Percentiles rank a stretch among this genome's conserved stretches.
Evolutionary conservation across 2,888 invertebrate genomes (phyloP).

Genomic region (Hirtodrosophila alboralis): DNA sequence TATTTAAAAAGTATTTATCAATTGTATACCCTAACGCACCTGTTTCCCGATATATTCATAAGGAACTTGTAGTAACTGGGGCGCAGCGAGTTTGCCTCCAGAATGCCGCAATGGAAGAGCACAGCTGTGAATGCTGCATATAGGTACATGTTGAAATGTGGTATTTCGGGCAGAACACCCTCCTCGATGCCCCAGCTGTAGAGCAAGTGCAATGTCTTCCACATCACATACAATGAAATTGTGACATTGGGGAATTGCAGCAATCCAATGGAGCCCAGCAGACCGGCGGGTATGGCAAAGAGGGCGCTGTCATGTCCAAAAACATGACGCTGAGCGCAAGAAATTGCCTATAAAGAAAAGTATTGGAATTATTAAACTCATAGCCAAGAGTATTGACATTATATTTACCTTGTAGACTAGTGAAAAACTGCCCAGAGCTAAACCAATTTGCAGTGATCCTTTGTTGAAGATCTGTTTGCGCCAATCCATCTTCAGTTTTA

Average conservation of each 20-base stretch:
- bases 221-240: constrained; percentile 90
- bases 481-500: constrained; percentile 85
- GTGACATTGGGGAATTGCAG: constrained; percentile 89
- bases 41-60: constrained; percentile 88
- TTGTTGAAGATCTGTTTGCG: constrained; percentile 85
- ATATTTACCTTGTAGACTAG: constrained; percentile 87
- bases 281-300: constrained; percentile 88
- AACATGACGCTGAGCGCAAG: constrained; percentile 87
- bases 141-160: constrained; percentile 87
- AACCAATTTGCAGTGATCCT: constrained; percentile 86
- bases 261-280: constrained; percentile 89
- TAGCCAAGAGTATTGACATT: too few relatives aligned
- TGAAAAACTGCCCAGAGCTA: constrained; percentile 88
- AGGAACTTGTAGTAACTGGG: constrained; percentile 93
- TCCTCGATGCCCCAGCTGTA: constrained; percentile 88
- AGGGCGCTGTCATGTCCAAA: constrained; percentile 86
- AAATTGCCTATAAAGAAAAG: constrained; percentile 85
- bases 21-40: constrained; percentile 80
- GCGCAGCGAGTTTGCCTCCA: constrained; percentile 91
- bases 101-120: constrained; percentile 89
- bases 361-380: constrained; percentile 22
- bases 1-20: background rate
- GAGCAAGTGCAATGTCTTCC: constrained; percentile 90
- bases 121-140: constrained; percentile 90
- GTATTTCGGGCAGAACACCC: constrained; percentile 87